Evolutionary conservation across 2,113 vertebrate species (phyloP), one percentile per base, ranked within the genome.

Genomic region (Nibea albiflora): DNA sequence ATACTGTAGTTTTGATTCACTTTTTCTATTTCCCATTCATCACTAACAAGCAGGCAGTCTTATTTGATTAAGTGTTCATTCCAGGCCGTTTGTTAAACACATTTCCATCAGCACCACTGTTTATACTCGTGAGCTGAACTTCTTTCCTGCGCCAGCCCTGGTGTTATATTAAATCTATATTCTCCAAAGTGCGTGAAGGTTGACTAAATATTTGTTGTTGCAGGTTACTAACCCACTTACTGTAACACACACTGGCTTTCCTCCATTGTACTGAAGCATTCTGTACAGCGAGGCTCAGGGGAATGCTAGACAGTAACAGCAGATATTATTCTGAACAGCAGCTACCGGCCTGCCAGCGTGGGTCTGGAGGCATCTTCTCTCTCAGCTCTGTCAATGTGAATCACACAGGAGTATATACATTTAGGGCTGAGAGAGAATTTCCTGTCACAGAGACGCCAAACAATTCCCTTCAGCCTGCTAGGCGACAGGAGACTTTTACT

Each of bases 301-400:
- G 76, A 68, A 60, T 6, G 16, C 50, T 42, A 52, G 28, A 83
- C 62, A 78, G 80, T 62, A 73, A 50, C 50, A 42, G 64, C 42
- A 81, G 60, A 78, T 72, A n/a, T 69, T 69, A 62, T 77, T 79
- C 64, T 73, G 83, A 87, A 65, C 71, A 80, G 31, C 66, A 85
- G 73, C 53, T 60, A 76, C 2, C 77, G 71, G 78, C 58, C 35
- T 54, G 63, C 57, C 52, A 66, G 63, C 74, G 65, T 6, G 24
- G 60, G 39, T 66, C 85, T 84, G 80, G 53, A 90, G 82, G 87
- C 65, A 35, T 73, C 52, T 46, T 20, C 60, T 72, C 71, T 70
- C 77, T 76, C 67, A 75, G 85, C 65, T 86, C 75, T 61, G 71
- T 78, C 75, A 71, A 10, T 46, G 72, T 61, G 84, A 83, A 79